These are phyloP conservation scores for Casuarius casuarius DNA, from an alignment of 2,113 vertebrate species.

Conservation along the genomic window DNA sequence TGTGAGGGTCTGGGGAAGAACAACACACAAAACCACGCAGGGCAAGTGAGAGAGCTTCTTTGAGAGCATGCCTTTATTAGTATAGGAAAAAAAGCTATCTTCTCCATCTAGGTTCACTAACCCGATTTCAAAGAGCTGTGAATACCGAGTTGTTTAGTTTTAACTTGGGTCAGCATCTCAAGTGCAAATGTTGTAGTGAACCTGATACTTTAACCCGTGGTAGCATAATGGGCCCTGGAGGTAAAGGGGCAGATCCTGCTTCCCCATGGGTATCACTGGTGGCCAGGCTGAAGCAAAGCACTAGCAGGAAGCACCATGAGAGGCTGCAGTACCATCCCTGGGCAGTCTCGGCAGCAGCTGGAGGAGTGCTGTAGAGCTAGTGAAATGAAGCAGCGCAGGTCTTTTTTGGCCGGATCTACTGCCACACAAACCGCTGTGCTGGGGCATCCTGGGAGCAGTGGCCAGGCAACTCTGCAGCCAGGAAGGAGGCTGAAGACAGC, in stretches of 20 bases:
- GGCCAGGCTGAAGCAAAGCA: not conserved
- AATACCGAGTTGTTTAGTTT: not conserved
- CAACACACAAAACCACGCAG: not conserved
- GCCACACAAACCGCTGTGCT: accelerated
- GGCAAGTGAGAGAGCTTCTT: not conserved
- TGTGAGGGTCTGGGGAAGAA: not conserved
- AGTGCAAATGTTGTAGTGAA: not conserved
- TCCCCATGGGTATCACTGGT: accelerated
- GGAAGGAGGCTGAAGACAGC: not conserved
- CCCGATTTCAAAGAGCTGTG: not conserved
- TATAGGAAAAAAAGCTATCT: not conserved
- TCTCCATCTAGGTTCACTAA: not conserved
- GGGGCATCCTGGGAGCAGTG: not conserved
- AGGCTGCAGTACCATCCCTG: not conserved
- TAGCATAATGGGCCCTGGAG: accelerated
- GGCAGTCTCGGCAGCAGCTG: not conserved
- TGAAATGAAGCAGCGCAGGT: not conserved
- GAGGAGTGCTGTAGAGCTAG: not conserved
- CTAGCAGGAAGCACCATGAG: accelerated
- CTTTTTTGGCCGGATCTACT: not conserved
- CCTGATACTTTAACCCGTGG: not conserved
- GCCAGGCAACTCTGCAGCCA: accelerated
- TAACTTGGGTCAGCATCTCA: not conserved
- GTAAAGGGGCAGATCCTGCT: not conserved
- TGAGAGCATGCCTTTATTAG: not conserved